Conservation (phyloP, 2,888 invertebrate genomes). For the Athetis lepigone region DNA sequence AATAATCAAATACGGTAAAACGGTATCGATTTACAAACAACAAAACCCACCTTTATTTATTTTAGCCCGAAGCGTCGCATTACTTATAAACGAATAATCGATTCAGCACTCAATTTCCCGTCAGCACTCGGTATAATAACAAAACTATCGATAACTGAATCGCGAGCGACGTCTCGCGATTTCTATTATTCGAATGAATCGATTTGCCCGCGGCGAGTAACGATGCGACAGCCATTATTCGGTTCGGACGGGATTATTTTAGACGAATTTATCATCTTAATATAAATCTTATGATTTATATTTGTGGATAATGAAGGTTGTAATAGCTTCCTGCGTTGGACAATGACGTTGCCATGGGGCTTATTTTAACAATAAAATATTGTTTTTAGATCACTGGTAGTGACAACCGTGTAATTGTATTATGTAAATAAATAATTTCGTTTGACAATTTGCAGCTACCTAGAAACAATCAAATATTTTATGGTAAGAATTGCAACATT, state of each 20-base stretch:
- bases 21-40: conserved; percentile 65
- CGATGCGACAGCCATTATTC: conserved; percentile 77
- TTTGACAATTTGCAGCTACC: conserved; percentile 36
- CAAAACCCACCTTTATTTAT: conserved; percentile 70
- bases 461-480: conserved; percentile 25
- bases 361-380: conserved; percentile 48
- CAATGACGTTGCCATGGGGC: conserved; percentile 28
- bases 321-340: conserved; percentile 39
- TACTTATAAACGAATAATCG: conserved; percentile 79
- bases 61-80: conserved; percentile 76
- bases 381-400: conserved; percentile 47
- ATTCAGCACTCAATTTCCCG: conserved; percentile 80
- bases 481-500: not conserved
- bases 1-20: conserved; percentile 66
- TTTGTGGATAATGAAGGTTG: conserved; percentile 47
- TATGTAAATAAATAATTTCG: conserved; percentile 47
- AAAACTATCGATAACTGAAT: conserved; percentile 81
- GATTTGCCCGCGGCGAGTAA: conserved; percentile 74
- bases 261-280: conserved; percentile 70
- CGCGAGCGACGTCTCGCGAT: conserved; percentile 74
- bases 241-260: conserved; percentile 64
- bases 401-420: conserved; percentile 47
- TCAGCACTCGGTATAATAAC: conserved; percentile 79
- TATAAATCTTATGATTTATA: conserved; percentile 63
- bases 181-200: conserved; percentile 81